Conservation (phyloP, 2,797 vertebrate species). For the Margarornis squamiger region DNA sequence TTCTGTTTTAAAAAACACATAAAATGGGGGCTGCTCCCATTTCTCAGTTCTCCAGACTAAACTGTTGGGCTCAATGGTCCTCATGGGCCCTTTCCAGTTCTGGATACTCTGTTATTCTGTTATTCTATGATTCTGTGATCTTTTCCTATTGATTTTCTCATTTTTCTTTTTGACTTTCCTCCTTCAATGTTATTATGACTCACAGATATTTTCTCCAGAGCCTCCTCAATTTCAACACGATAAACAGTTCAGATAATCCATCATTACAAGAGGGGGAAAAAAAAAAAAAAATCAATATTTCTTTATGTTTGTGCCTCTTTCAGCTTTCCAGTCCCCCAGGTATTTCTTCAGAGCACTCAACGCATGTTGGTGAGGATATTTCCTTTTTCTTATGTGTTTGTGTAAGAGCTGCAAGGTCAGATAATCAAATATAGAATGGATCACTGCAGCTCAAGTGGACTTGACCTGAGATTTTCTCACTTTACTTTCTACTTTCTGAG, state of each 20-base stretch:
- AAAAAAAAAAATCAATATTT: background rate
- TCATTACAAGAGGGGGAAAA: background rate
- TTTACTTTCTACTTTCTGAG: background rate
- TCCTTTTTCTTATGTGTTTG: background rate
- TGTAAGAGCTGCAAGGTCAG: background rate
- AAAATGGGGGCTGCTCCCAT: background rate
- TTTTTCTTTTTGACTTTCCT: background rate
- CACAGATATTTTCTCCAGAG: background rate
- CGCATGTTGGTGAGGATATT: background rate
- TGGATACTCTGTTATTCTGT: background rate
- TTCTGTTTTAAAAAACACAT: background rate
- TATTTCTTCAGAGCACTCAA: background rate
- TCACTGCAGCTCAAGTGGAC: background rate
- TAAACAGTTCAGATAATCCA: background rate
- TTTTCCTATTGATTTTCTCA: background rate
- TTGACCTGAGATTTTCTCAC: background rate
- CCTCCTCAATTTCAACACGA: background rate
- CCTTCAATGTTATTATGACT: background rate
- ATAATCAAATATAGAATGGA: background rate
- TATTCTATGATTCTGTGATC: background rate
- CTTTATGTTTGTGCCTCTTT: background rate
- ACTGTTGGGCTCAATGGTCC: background rate
- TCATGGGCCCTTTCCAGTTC: background rate
- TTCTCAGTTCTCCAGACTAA: background rate
- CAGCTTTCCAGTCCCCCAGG: background rate